These are phyloP conservation scores for Lasiommata megera DNA, from an alignment of 2,888 invertebrate species.

Conservation along the genomic window DNA sequence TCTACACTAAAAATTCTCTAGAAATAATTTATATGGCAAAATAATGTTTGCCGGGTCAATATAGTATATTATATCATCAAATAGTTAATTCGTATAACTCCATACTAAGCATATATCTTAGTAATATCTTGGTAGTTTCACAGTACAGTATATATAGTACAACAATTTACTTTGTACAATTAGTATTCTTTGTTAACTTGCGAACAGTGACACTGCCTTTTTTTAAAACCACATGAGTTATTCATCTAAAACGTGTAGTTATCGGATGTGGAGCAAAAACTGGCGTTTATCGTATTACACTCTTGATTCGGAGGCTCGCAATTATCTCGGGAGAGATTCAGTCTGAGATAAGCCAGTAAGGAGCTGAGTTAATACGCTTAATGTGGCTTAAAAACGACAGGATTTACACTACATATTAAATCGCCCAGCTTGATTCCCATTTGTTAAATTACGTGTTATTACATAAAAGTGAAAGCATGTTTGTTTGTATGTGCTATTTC, in stretches of 20 bases:
- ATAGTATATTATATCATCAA: no score
- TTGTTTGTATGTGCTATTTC: no score
- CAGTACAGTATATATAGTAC: no score
- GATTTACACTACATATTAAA: constrained; percentile 27
- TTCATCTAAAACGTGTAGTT: constrained; percentile 14
- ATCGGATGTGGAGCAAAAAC: constrained; percentile 11
- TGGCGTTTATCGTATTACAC: constrained; percentile 17
- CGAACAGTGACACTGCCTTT: constrained; percentile 12
- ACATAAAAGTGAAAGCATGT: no score
- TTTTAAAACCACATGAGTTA: constrained; percentile 8
- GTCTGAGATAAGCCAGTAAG: constrained; percentile 18
- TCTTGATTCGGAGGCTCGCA: constrained; percentile 18
- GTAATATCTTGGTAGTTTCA: no score
- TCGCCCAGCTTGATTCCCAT: neutral
- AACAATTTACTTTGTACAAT: no score
- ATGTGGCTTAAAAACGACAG: constrained; percentile 19
- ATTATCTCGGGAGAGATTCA: constrained; percentile 23
- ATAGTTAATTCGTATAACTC: no score
- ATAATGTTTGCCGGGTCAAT: no score
- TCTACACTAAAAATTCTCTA: no score
- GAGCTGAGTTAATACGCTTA: constrained; percentile 17
- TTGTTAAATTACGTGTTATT: neutral
- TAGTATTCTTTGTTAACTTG: neutral
- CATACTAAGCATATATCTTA: no score
- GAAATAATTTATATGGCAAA: no score